phyloP scores from a whole-genome alignment of 2,888 invertebrate species.

The Epicampocera succincta region DNA sequence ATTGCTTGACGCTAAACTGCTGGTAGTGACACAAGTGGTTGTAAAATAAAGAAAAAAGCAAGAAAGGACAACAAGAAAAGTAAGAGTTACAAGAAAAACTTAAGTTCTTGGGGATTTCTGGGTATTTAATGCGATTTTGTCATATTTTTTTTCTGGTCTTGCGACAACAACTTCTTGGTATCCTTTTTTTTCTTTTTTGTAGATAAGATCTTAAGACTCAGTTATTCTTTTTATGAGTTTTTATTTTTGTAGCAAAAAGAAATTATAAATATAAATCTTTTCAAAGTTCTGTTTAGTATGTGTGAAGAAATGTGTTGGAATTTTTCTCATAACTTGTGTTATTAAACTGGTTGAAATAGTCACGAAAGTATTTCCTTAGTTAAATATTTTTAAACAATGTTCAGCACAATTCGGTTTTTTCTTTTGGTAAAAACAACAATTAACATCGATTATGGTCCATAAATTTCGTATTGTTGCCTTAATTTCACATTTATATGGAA shows the following conservation, averaged over 20 bases:
- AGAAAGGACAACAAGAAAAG: conserved; percentile 16
- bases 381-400: too few relatives aligned
- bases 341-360: background rate
- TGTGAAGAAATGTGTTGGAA: conserved; percentile 1
- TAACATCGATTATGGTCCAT: too few relatives aligned
- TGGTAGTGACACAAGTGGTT: conserved; percentile 44
- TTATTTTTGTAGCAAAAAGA: conserved; percentile 1
- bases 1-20: conserved; percentile 23
- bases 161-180: conserved; percentile 28
- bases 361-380: background rate
- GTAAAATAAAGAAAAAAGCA: background rate
- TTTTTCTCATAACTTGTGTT: background rate
- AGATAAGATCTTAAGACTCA: background rate
- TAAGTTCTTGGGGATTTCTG: conserved; percentile 40
- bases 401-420: too few relatives aligned
- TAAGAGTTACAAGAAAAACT: conserved; percentile 12
- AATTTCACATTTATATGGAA: too few relatives aligned
- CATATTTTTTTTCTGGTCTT: conserved; percentile 11
- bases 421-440: too few relatives aligned
- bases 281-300: conserved; percentile 7
- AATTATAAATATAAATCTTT: background rate
- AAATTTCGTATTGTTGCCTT: too few relatives aligned
- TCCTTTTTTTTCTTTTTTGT: conserved; percentile 14
- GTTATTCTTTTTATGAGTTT: background rate
- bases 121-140: conserved; percentile 25